Percentiles rank a stretch among this genome's conserved stretches.
phyloP scores from a whole-genome alignment of 2,888 invertebrate genomes.

The Lasioglossum figueresi region DNA sequence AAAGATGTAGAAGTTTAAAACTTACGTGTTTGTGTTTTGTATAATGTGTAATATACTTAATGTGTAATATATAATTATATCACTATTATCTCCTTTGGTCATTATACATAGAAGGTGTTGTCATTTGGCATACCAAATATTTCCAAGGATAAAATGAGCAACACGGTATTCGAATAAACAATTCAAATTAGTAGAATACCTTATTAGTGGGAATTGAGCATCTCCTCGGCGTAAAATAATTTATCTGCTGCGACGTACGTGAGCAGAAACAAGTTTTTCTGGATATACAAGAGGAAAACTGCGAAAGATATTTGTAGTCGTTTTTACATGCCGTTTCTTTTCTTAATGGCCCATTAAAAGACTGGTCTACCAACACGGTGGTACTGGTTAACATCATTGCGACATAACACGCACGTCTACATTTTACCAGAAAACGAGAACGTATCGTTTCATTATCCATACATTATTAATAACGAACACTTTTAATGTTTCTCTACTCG shows the following conservation, averaged over 20 bases:
- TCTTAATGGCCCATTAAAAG: neutral
- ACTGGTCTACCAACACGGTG: neutral
- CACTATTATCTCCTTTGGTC: too few species aligned
- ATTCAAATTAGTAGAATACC: neutral
- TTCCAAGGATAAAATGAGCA: neutral
- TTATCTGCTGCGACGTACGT: neutral
- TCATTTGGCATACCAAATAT: too few species aligned
- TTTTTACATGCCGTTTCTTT: neutral
- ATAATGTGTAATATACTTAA: too few species aligned
- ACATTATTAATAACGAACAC: neutral
- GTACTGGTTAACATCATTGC: neutral
- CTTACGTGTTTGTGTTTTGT: too few species aligned
- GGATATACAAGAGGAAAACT: neutral
- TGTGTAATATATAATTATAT: too few species aligned
- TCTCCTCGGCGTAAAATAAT: neutral
- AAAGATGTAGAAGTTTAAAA: too few species aligned
- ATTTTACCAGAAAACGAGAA: neutral
- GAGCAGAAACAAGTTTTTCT: neutral
- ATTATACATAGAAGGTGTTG: too few species aligned
- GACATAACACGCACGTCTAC: neutral
- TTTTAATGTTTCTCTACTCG: too few species aligned
- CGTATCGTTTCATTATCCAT: neutral
- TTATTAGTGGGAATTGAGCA: neutral
- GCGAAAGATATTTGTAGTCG: neutral
- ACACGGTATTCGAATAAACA: neutral